Evolutionary conservation across 2,797 vertebrate genomes (phyloP), one percentile per base, ranked within the genome.

Genomic region (Ibycter americanus): DNA sequence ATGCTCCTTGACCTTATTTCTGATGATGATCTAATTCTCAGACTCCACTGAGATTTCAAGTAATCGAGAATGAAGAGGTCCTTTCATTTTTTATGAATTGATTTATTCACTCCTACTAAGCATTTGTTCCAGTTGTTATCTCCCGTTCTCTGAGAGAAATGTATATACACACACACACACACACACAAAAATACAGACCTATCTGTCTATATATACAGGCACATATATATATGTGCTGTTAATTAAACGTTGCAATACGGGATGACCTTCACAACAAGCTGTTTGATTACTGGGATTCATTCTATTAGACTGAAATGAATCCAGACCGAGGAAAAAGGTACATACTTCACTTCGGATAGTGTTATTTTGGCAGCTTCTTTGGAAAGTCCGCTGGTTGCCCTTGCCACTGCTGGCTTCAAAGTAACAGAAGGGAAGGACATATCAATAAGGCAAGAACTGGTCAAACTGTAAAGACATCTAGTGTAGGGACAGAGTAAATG

Each of bases 241-340:
- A 93, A 93, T 95, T 96, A 93, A 86, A 83, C 0, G 2, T 65
- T 93, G 74, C 65, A 74, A 15, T 83, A 74, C 4, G 4, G 54
- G 42, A 76, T 90, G 89, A 95, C 91, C 85, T 95, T 96, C 91
- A 83, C 65, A 86, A 70, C 77, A 81, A 95, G 91, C 96, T 95
- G 52, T 56, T 89, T 94, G 76, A 55, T 68, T 81, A 63, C 82
- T 68, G 76, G 76, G 82, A 84, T 87, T 90, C 84, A 82, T 90
- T 95, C 85, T 82, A 89, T 66, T 63, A 80, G 49, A 61, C 51
- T 74, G 87, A 94, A 90, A 88, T 32, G 3, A 58, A 83, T 79
- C 61, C 72, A 89, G 72, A n/a, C 52, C 0, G 6, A 83, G 38
- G 79, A 44, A 94, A 85, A 86, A 93, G 85, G 55, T 87, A 59